Percentiles rank a stretch among this genome's conserved stretches.
Evolutionary conservation across 2,113 vertebrate species (phyloP).

Genomic region (Hippolais icterina): DNA sequence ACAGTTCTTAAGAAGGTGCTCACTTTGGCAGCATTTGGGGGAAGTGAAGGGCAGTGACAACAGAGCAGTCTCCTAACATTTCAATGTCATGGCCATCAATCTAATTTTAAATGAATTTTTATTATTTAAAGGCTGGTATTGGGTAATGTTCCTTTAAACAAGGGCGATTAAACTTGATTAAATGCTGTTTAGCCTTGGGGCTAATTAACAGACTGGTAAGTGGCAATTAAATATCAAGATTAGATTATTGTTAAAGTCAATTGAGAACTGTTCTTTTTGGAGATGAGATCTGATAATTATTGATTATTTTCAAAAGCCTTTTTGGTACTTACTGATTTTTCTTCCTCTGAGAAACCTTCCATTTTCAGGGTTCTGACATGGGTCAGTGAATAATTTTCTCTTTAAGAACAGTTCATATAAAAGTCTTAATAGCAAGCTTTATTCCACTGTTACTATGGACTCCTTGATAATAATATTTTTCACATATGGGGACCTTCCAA

Average conservation of each 20-base stretch:
- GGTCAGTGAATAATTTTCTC: not conserved
- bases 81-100: not conserved
- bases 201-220: slow-evolving; percentile 1
- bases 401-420: not conserved
- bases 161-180: not conserved
- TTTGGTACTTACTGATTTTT: not conserved
- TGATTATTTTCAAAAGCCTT: not conserved
- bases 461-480: not conserved
- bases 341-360: not conserved
- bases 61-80: not conserved
- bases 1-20: not conserved
- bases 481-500: slow-evolving; percentile 18
- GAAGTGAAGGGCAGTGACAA: not conserved
- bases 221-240: not conserved
- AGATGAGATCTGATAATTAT: not conserved
- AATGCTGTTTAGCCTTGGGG: not conserved
- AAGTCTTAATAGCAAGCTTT: not conserved
- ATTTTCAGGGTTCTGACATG: not conserved
- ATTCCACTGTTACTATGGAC: slow-evolving; percentile 14
- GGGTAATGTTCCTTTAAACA: slow-evolving; percentile 4
- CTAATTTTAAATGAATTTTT: not conserved
- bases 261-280: not conserved
- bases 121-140: not conserved
- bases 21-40: not conserved
- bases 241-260: not conserved